A percentile compares a stretch with the other conserved stretches of the same genome.
Evolutionary conservation across 2,797 vertebrate species (phyloP).

Genomic region (Gambusia yucatana): DNA sequence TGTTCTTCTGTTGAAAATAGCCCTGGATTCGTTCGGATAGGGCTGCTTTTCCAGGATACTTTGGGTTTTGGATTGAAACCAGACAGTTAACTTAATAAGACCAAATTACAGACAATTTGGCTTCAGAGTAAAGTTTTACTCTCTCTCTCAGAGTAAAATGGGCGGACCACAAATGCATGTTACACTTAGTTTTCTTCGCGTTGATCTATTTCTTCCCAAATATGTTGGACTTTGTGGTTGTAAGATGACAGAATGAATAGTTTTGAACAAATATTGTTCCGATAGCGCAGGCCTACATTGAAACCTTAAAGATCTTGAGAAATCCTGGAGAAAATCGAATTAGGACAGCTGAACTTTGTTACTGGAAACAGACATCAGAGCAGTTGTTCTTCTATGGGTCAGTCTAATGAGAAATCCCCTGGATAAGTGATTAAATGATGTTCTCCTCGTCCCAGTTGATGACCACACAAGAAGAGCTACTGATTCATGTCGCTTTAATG

Average conservation of each 20-base stretch:
- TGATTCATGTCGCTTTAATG: constrained; percentile 35
- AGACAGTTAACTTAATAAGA: background rate
- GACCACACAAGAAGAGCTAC: constrained; percentile 4
- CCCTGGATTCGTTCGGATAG: background rate
- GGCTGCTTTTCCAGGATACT: background rate
- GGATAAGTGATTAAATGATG: background rate
- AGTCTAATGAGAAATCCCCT: background rate
- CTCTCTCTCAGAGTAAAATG: background rate
- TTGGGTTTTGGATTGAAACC: background rate
- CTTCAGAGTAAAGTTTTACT: background rate
- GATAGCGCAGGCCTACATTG: background rate
- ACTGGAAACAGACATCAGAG: background rate
- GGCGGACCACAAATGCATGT: background rate
- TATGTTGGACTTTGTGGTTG: background rate
- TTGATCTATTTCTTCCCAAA: background rate
- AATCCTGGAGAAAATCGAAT: background rate
- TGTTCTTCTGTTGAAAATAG: background rate
- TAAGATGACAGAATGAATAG: background rate
- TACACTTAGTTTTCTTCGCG: background rate
- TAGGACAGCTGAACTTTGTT: background rate
- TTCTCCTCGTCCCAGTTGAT: background rate
- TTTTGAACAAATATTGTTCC: background rate
- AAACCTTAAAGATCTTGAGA: background rate
- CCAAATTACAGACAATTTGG: background rate
- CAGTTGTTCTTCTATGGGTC: background rate